Base-by-base conservation (phyloP, 2,797 vertebrate species). In the Gallinago stenura region DNA sequence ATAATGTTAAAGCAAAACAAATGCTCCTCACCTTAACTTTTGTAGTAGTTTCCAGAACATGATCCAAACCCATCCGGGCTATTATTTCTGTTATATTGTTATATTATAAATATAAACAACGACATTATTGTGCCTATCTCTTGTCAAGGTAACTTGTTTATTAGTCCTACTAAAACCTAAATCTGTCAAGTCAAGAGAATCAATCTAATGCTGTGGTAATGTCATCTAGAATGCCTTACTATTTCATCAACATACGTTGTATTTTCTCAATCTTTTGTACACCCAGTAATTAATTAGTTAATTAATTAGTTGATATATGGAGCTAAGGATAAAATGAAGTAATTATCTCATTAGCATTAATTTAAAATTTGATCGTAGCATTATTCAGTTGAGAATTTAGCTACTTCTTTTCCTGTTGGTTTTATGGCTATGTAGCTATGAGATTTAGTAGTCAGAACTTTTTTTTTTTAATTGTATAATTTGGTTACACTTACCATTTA, bases 41-140 rank as follows among this genome's bases (percentile, higher is more conserved):
- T 76, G 30, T 6, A 30, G 4, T 43, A 26, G 19, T 5, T 81
- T 51, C 26, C 6, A 61, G 37, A 46, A 61, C 12, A 5, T 1
- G 2, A 50, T 45, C 8, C 12, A 48, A 33, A 57, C 1, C 17
- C 0, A 2, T 22, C 45, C 2, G 3, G 25, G 7, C 7, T 76
- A 18, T 17, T 60, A 11, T 60, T 85, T 83, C 15, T 68, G 25
- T 51, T 28, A 51, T 26, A 51, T 28, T 53, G 26, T 51, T 16
- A 53, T 53, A 2, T 25, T 43, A 13, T 3, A 19, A 61, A 5
- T 43, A 13, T 3, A 19, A 61, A 5, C 60, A 48, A 45, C n/a
- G 15, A 35, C 75, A 17, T 72, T n/a, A 9, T 12, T 46, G 12
- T 53, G 19, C 6, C 17, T 37, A 1, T 65, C 3, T 45, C 21